Base-by-base conservation (phyloP, 2,797 vertebrate species). In the Sciaenops ocellatus region DNA sequence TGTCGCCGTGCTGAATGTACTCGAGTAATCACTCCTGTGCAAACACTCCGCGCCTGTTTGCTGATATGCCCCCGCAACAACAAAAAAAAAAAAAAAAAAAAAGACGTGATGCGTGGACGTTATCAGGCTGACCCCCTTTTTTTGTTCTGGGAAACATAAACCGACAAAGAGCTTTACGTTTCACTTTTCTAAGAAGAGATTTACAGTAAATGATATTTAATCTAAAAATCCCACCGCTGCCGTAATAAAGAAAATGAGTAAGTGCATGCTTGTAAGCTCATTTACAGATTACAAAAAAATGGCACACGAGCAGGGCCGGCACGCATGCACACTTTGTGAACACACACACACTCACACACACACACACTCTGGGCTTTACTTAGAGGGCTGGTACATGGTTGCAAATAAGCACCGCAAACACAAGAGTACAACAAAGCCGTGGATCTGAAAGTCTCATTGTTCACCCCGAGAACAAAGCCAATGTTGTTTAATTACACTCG, bases 251-350 rank as follows among this genome's bases (percentile, higher is more conserved):
- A 88, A 92, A 92, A 92, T 78, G 85, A 90, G 81, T 80, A 87
- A 88, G 82, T 74, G 79, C 82, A 0, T 52, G 79, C 81, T 80
- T 52, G 65, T 92, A 92, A 94, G 85, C 90, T 92, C 90, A 93
- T 93, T 93, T 89, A 83, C 84, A 89, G 88, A 92, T 93, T 91
- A 91, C n/a, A 87, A 81, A 90, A 81, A 90, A 89, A 84, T 52
- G 74, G 80, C 79, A 84, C 82, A 85, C 51, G 69, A 73, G 73
- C 67, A n/a, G 3, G 47, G 73, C 67, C 20, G 3, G 47, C 78
- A 85, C 20, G 47, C 67, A 77, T 16, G 60, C 81, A 62, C 54
- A 62, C 69, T 68, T 34, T 65, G 4, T 12, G n/a, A 47, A 42
- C 54, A 24, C 20, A 18, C 38, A 55, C 60, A 65, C 62, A 65